Percentiles rank a stretch among this genome's conserved stretches.
Evolutionary conservation across 2,113 vertebrate species (phyloP).

Genomic region (Ursus arctos): DNA sequence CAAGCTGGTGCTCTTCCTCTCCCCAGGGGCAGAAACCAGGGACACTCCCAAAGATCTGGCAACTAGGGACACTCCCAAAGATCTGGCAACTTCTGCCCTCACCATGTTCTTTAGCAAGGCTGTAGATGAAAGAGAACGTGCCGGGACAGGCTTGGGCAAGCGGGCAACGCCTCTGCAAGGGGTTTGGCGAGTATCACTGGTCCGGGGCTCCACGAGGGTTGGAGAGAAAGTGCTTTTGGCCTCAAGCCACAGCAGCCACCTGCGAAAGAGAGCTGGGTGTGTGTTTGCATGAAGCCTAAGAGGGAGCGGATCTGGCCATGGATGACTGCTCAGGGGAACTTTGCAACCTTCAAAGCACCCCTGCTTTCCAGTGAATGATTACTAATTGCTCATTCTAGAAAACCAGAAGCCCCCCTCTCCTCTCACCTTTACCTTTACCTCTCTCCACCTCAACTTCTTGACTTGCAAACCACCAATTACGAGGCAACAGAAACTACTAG

Average conservation of each 20-base stretch:
- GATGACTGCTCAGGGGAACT: constrained; percentile 38
- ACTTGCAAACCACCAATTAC: constrained; percentile 77
- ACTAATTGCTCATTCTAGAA: constrained; percentile 55
- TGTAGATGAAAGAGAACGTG: constrained; percentile 34
- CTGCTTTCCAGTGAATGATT: constrained; percentile 27
- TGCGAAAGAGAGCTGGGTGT: constrained; percentile 6
- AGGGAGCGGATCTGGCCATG: background rate
- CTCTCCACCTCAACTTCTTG: constrained; percentile 64
- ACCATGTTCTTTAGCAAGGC: constrained; percentile 50
- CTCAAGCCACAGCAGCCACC: constrained; percentile 32
- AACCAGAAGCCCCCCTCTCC: constrained; percentile 50
- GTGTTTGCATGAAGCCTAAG: background rate
- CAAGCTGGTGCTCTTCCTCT: background rate
- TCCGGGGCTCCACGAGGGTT: background rate
- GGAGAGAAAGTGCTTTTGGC: constrained; percentile 42
- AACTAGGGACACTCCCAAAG: constrained; percentile 53
- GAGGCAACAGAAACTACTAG: constrained; percentile 72
- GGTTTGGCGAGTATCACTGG: background rate
- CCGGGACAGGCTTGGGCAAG: constrained; percentile 42
- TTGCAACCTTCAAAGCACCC: background rate
- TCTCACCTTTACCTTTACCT: constrained; percentile 55
- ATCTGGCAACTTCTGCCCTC: constrained; percentile 59
- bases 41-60: too few relatives aligned
- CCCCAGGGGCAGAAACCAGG: constrained; percentile 55
- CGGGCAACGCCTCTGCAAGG: background rate